These are phyloP conservation scores for Montipora efflorescens DNA, from an alignment of 64 coral and sea anemone species.

Conservation along the genomic window DNA sequence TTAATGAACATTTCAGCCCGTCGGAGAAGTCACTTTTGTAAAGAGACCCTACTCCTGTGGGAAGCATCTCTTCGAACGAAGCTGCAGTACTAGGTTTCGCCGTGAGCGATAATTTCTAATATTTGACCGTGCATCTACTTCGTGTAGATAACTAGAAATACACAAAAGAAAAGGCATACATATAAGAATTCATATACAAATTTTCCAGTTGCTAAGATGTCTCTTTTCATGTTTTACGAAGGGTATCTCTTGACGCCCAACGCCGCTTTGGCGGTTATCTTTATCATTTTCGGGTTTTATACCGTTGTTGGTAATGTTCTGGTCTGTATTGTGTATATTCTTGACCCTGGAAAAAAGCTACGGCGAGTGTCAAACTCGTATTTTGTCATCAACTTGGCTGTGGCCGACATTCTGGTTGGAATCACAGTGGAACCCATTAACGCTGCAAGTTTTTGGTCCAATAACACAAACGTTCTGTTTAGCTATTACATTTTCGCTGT, in stretches of 20 bases:
- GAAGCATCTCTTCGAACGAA: background rate
- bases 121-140: background rate
- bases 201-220: slow-evolving; percentile 25
- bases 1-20: background rate
- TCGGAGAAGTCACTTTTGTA: background rate
- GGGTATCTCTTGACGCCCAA: slow-evolving; percentile 90
- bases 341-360: slow-evolving; percentile 82
- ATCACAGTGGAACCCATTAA: slow-evolving; percentile 89
- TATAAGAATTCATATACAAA: too few species aligned
- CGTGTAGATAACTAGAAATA: background rate
- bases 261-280: slow-evolving; percentile 65
- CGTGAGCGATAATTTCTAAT: background rate
- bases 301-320: slow-evolving; percentile 86
- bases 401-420: slow-evolving; percentile 90
- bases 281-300: slow-evolving; percentile 84
- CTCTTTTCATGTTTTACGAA: slow-evolving; percentile 84
- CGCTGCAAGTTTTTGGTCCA: slow-evolving; percentile 81
- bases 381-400: slow-evolving; percentile 84
- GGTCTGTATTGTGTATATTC: slow-evolving; percentile 77
- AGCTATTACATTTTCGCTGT: slow-evolving; percentile 82
- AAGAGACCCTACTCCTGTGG: background rate
- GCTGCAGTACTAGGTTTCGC: background rate
- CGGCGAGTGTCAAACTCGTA: slow-evolving; percentile 74
- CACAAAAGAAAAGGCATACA: background rate
- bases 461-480: slow-evolving; percentile 71